Base-by-base conservation (phyloP, 2,113 vertebrate genomes). In the Pungitius pungitius region DNA sequence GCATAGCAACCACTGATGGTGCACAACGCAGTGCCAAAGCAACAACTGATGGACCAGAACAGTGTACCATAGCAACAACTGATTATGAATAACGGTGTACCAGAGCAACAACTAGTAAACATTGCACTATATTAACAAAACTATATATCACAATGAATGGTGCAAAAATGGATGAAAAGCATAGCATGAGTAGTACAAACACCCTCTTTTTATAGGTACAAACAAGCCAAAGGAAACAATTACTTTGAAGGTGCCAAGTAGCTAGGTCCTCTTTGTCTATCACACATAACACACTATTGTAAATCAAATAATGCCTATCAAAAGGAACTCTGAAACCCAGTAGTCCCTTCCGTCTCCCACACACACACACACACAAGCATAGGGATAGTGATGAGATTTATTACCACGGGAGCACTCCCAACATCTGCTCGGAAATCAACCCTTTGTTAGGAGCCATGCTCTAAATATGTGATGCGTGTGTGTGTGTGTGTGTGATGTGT, bases 351-450 rank as follows among this genome's bases (percentile, higher is more conserved):
- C 26, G 22, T 18, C 30, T 62, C 52, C 30, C 12, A 60, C n/a
- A 58, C 33, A 33, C 55, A 57, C 39, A 35, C 40, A 49, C 54
- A 63, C 75, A 49, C 59, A 37, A 4, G 24, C 68, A 18, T 3
- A 42, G 26, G 7, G 8, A 47, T 10, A 37, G 24, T 0, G 7
- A 60, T 69, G 39, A 64, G 75, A 81, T 72, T 90, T 89, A 91
- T 91, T 91, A 90, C 80, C 71, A 77, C 78, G 83, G 72, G 80
- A 82, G 74, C 69, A 70, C 79, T 78, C 79, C 76, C 81, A 88
- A 89, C 89, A 91, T 92, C 87, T 89, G 87, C 76, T 81, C 77
- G 57, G 73, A 83, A 86, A 86, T 87, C 81, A 85, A 78, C 73
- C 59, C 15, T 73, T 72, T 72, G 24, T 27, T 39, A 37, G 64